Evolutionary conservation across 2,113 vertebrate genomes (phyloP), one percentile per base, ranked within the genome.

Genomic region (Guaruba guarouba): DNA sequence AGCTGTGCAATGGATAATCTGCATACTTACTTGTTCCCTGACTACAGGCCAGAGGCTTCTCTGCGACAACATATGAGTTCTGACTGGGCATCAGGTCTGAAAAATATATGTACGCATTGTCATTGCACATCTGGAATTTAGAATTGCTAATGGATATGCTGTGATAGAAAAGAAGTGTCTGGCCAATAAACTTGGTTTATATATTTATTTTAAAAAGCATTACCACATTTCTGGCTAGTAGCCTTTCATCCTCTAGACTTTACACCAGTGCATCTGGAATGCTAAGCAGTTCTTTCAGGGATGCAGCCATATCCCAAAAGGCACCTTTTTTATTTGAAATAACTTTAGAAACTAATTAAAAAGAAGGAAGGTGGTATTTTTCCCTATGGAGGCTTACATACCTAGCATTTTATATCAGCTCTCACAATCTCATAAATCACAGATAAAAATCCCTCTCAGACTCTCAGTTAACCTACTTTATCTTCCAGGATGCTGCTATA

Each of bases 91-190:
- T 52, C 59, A 67, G 69, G 93, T 90, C 89, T 93, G 93, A 95
- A 92, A 95, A 97, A 93, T 90, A 46, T 61, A 92, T 79, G 83
- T 94, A 82, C 1, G 5, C 74, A 92, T 85, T 96, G 93, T 94
- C 90, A 94, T 25, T 91, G 75, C 86, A 97, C 97, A 97, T 97
- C 97, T 97, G 96, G 97, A 97, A 96, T 96, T 95, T 84, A 93
- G 93, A 92, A 92, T 62, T 94, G 81, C 92, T 97, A 96, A 97
- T 96, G 95, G 97, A 97, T 96, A 86, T 69, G 84, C 96, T 97
- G 90, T 85, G 95, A 96, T 95, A 95, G 96, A 95, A 94, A 91
- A 94, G 90, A 97, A 96, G 92, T 96, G 95, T 97, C 96, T 97
- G 93, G 97, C 97, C 97, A 97, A 95, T 97, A 95, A 96, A 95